Evolutionary conservation across 2,113 vertebrate genomes (phyloP).

Genomic region (Limnothrissa miodon): DNA sequence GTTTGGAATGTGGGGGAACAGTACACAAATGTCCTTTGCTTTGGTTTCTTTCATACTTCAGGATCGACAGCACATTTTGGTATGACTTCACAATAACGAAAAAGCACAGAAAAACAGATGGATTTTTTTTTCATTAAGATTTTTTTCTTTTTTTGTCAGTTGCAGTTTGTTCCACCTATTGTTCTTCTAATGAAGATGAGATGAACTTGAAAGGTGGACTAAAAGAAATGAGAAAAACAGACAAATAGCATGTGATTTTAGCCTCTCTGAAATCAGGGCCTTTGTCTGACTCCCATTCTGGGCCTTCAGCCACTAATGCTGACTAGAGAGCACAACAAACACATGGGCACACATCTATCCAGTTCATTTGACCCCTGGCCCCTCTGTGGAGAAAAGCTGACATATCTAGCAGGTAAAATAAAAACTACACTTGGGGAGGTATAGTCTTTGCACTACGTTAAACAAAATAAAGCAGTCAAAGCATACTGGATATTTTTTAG

Average conservation of each 20-base stretch:
- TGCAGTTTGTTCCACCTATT: conserved; percentile 37
- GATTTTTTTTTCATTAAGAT: background rate
- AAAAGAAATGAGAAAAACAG: too few relatives aligned
- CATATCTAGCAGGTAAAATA: background rate
- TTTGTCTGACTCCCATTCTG: conserved; percentile 64
- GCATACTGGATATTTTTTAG: conserved; percentile 1
- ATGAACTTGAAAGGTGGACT: conserved; percentile 12
- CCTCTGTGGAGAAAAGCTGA: conserved; percentile 46
- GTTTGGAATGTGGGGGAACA: too few relatives aligned
- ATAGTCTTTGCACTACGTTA: too few relatives aligned
- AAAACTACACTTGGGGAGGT: too few relatives aligned
- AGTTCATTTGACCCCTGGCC: conserved; percentile 38
- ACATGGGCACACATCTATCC: conserved; percentile 46
- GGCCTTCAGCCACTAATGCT: conserved; percentile 66
- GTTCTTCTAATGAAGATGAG: conserved; percentile 61
- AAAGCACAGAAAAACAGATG: background rate
- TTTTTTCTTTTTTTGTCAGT: background rate
- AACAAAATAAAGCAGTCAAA: too few relatives aligned
- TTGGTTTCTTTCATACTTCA: too few relatives aligned
- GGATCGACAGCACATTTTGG: too few relatives aligned
- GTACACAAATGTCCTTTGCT: too few relatives aligned
- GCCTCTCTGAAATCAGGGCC: conserved; percentile 69
- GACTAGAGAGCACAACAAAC: conserved; percentile 62
- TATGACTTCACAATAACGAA: too few relatives aligned
- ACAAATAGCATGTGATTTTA: conserved; percentile 64